phyloP scores from a whole-genome alignment of 2,888 invertebrate species.

The Artemia sp. region DNA sequence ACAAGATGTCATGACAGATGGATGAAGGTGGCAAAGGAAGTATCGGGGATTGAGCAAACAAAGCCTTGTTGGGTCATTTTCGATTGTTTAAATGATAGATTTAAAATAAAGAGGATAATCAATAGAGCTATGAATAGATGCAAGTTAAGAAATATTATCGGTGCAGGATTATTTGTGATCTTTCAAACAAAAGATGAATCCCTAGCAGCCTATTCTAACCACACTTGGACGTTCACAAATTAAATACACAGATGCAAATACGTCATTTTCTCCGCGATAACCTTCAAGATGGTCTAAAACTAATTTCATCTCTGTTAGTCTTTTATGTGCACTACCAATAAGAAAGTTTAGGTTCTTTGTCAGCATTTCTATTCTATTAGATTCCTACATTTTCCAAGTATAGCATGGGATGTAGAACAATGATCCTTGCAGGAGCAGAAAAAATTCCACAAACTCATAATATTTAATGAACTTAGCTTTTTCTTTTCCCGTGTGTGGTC shows the following conservation, averaged over 20 bases:
- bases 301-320: slow-evolving; percentile 17
- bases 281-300: slow-evolving; percentile 28
- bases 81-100: no score
- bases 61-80: no score
- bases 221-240: slow-evolving; percentile 26
- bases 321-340: slow-evolving; percentile 35
- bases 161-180: no score
- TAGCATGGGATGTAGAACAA: slow-evolving; percentile 30
- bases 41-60: no score
- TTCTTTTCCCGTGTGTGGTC: slow-evolving; percentile 26
- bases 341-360: slow-evolving; percentile 50
- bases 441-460: slow-evolving; percentile 33
- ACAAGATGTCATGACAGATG: no score
- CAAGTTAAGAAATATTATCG: no score
- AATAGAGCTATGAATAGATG: no score
- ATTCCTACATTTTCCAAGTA: slow-evolving; percentile 30
- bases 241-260: slow-evolving; percentile 27
- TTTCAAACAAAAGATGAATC: no score
- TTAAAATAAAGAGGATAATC: no score
- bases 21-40: no score
- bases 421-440: slow-evolving; percentile 30
- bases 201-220: no score
- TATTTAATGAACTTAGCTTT: slow-evolving; percentile 36
- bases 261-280: slow-evolving; percentile 27
- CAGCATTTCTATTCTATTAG: slow-evolving; percentile 49